phyloP scores from a whole-genome alignment of 2,113 vertebrate genomes.

The Nymphicus hollandicus region DNA sequence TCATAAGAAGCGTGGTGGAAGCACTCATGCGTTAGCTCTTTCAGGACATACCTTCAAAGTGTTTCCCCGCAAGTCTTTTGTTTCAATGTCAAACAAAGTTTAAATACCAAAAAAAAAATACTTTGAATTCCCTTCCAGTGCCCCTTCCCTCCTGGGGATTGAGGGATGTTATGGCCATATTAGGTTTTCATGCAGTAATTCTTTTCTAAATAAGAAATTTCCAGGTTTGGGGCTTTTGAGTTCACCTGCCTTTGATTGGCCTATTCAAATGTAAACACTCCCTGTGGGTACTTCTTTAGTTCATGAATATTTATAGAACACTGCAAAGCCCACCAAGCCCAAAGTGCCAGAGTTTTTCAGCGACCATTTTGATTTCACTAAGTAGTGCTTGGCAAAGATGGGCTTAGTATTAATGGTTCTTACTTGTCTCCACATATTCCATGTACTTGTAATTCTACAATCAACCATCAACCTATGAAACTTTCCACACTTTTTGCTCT shows the following conservation, averaged over 20 bases:
- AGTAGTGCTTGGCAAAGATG: background rate
- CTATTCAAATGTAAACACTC: slow-evolving; percentile 68
- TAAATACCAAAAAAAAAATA: slow-evolving; percentile 3
- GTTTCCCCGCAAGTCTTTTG: background rate
- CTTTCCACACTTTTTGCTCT: background rate
- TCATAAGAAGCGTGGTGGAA: background rate
- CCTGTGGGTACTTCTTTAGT: slow-evolving; percentile 31
- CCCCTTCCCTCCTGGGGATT: background rate
- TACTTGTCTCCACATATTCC: background rate
- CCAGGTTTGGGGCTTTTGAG: slow-evolving; percentile 44
- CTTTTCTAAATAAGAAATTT: slow-evolving; percentile 57
- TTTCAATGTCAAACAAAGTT: slow-evolving; percentile 40
- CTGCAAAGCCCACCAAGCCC: slow-evolving; percentile 26
- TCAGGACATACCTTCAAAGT: slow-evolving; percentile 21
- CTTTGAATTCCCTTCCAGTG: slow-evolving; percentile 41
- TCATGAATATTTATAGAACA: slow-evolving; percentile 59
- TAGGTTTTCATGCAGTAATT: slow-evolving; percentile 36
- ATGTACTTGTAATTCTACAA: background rate
- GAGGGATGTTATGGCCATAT: background rate
- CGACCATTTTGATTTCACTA: slow-evolving; percentile 28
- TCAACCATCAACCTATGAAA: background rate
- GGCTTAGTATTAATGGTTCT: background rate
- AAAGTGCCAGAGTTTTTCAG: slow-evolving; percentile 3
- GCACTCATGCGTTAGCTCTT: background rate
- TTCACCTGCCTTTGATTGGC: slow-evolving; percentile 56